phyloP scores from a whole-genome alignment of 2,797 vertebrate genomes.

The Schizopygopsis malacanthus region DNA sequence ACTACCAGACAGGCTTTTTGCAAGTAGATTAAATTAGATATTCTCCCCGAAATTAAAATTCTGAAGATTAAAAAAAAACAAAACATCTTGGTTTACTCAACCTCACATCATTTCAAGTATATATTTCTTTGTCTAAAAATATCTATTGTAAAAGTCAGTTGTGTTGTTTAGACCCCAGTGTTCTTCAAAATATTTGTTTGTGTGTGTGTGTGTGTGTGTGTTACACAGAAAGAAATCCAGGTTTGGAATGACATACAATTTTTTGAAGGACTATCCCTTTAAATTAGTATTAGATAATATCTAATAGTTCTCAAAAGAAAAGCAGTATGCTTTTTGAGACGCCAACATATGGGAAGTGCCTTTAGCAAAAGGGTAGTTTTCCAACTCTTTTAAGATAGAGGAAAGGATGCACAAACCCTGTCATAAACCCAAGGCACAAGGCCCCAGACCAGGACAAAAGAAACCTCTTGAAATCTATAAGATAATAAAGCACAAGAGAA shows the following conservation, averaged over 20 bases:
- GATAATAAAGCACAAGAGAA: slow-evolving; percentile 2
- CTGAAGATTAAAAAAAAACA: too few species aligned
- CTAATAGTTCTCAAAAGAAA: neutral
- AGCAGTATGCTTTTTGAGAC: neutral
- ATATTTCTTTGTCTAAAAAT: neutral
- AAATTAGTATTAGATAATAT: neutral
- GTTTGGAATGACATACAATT: neutral
- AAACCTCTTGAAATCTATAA: slow-evolving; percentile 8
- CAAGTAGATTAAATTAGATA: neutral
- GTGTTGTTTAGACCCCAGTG: neutral
- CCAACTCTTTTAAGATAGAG: slow-evolving; percentile 30
- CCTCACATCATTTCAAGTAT: neutral
- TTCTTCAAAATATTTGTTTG: neutral
- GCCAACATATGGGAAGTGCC: neutral
- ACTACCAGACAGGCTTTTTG: neutral
- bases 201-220: neutral
- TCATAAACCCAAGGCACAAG: neutral
- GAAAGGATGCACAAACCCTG: slow-evolving; percentile 20
- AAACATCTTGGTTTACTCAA: neutral
- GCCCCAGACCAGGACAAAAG: slow-evolving; percentile 20
- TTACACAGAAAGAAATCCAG: neutral
- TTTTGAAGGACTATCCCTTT: neutral
- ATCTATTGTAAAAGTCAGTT: neutral
- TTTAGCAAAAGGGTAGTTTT: slow-evolving; percentile 12
- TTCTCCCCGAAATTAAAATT: neutral